Evolutionary conservation across 1,140 invertebrate species (phyloP).

Genomic region (Caenorhabditis inopinata): DNA sequence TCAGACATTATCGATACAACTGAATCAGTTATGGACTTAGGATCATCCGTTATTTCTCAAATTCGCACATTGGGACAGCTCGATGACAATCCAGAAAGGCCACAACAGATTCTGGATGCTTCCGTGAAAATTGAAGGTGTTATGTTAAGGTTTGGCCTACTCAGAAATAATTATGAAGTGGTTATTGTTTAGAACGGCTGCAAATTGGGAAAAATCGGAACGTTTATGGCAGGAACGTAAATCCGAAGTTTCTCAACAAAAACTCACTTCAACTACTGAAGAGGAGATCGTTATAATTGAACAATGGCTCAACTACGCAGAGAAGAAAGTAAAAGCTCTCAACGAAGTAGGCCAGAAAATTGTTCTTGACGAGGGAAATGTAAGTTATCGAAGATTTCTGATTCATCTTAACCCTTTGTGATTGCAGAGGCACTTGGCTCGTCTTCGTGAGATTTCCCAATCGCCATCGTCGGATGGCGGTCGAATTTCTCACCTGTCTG

Average conservation of each 20-base stretch:
- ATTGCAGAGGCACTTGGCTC: neutral
- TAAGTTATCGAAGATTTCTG: neutral
- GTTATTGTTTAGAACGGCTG: conserved; percentile 69
- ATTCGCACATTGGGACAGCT: conserved; percentile 57
- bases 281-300: conserved; percentile 36
- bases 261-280: neutral
- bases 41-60: conserved; percentile 59
- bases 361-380: conserved; percentile 46
- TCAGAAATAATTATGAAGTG: neutral
- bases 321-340: conserved; percentile 38
- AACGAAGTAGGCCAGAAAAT: conserved; percentile 35
- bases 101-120: conserved; percentile 53
- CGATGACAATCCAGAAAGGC: conserved; percentile 58
- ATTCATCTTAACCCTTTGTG: neutral
- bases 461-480: conserved; percentile 14
- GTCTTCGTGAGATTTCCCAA: neutral
- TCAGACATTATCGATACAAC: conserved; percentile 56
- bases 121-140: conserved; percentile 60
- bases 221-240: conserved; percentile 68
- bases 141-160: conserved; percentile 57
- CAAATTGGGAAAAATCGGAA: conserved; percentile 74
- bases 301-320: conserved; percentile 34
- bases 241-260: conserved; percentile 44
- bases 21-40: conserved; percentile 54
- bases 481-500: conserved; percentile 14